phyloP scores from a whole-genome alignment of 2,797 vertebrate species.

The Rhinichthys osculus region DNA sequence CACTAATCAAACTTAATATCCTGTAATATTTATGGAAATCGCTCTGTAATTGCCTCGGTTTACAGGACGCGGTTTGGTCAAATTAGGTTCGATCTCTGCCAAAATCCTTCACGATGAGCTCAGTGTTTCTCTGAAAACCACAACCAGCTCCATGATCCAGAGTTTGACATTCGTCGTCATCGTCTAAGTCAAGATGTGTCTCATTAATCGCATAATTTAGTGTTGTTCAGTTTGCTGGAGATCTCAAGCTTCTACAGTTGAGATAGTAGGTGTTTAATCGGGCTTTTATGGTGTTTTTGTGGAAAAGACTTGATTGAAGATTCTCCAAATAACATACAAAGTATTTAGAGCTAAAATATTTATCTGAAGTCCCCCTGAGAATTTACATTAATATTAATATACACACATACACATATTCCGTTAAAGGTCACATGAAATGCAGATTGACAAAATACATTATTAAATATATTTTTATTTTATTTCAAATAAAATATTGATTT shows the following conservation, averaged over 20 bases:
- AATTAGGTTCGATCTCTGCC: background rate
- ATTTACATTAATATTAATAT: background rate
- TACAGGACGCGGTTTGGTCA: background rate
- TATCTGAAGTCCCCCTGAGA: background rate
- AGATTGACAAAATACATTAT: background rate
- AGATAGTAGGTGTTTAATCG: background rate
- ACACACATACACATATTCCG: background rate
- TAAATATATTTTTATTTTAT: background rate
- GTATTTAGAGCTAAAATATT: background rate
- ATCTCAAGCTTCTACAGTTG: background rate
- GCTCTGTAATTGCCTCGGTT: background rate
- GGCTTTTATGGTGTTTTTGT: background rate
- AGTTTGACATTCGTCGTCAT: background rate
- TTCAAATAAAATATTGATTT: background rate
- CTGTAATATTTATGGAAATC: background rate
- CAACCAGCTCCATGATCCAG: background rate
- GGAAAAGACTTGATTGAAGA: background rate
- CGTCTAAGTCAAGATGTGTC: background rate
- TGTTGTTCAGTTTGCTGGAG: background rate
- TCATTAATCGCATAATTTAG: background rate
- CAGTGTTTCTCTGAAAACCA: background rate
- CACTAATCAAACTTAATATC: constrained; percentile 10
- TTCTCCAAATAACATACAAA: no score
- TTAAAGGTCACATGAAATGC: background rate
- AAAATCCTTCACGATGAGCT: background rate